A percentile compares a stretch with the other conserved stretches of the same genome.
Conservation (phyloP, 2,888 invertebrate species). For the Norana najaformis region DNA sequence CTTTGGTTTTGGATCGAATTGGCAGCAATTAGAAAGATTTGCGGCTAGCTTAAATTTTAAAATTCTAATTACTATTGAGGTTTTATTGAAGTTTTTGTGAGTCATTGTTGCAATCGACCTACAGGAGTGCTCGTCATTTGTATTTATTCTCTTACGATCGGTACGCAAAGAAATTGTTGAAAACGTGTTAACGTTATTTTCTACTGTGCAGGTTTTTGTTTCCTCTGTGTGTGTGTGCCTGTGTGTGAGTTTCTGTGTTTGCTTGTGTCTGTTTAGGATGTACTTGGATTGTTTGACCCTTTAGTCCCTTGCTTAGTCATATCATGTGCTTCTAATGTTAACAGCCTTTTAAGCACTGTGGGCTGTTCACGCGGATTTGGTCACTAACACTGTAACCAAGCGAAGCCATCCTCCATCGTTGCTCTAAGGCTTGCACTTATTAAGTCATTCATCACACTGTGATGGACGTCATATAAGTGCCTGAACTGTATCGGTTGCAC, state of each 20-base stretch:
- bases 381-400: neutral
- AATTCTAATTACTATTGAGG: neutral
- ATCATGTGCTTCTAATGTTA: neutral
- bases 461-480: too few relatives aligned
- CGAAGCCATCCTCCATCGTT: neutral
- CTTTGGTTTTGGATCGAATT: neutral
- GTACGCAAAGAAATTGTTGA: neutral
- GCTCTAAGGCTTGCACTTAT: too few relatives aligned
- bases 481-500: neutral
- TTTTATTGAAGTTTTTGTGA: neutral
- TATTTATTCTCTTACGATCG: neutral
- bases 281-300: constrained; percentile 5
- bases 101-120: neutral
- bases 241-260: neutral
- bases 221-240: neutral
- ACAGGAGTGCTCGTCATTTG: neutral
- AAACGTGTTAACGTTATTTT: neutral
- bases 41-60: neutral
- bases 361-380: neutral
- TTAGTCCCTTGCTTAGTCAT: neutral
- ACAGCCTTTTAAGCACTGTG: neutral
- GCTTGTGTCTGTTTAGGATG: neutral
- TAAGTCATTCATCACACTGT: too few relatives aligned
- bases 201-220: neutral
- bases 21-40: neutral